These are phyloP conservation scores for Urophycis tenuis DNA, from an alignment of 2,797 vertebrate genomes.

Conservation along the genomic window DNA sequence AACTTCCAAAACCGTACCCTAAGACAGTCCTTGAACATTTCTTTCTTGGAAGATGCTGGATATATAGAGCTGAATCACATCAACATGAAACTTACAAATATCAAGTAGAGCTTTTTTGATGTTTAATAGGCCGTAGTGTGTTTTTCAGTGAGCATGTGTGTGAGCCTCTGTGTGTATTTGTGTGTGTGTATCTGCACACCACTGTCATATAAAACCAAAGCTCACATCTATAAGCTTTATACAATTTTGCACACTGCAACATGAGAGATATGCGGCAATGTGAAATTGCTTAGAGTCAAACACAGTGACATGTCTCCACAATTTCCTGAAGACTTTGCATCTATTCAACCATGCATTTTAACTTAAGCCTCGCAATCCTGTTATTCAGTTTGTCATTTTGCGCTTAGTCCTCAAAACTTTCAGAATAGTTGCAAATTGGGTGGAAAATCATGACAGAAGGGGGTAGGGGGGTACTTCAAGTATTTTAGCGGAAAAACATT, in stretches of 20 bases:
- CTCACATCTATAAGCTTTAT: background rate
- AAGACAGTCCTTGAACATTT: background rate
- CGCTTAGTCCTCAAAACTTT: constrained; percentile 1
- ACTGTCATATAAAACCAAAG: background rate
- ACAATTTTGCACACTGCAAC: background rate
- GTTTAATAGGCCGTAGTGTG: constrained; percentile 8
- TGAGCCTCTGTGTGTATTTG: constrained; percentile 6
- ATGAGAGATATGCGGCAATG: background rate
- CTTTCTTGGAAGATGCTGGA: background rate
- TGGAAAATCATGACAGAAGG: background rate
- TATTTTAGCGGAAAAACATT: background rate
- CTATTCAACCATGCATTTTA: background rate
- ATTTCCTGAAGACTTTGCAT: background rate
- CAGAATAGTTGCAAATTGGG: constrained; percentile 1
- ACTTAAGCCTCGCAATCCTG: background rate
- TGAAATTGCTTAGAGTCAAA: background rate
- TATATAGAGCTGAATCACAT: background rate
- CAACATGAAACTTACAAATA: background rate
- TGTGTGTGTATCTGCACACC: background rate
- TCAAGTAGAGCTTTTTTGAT: background rate
- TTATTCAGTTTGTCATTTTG: background rate
- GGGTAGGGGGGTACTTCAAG: background rate
- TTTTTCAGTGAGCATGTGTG: constrained; percentile 7
- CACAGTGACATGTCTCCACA: background rate
- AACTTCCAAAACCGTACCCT: background rate